These are phyloP conservation scores for Theristicus caerulescens DNA, from an alignment of 2,113 vertebrate genomes.

Conservation along the genomic window DNA sequence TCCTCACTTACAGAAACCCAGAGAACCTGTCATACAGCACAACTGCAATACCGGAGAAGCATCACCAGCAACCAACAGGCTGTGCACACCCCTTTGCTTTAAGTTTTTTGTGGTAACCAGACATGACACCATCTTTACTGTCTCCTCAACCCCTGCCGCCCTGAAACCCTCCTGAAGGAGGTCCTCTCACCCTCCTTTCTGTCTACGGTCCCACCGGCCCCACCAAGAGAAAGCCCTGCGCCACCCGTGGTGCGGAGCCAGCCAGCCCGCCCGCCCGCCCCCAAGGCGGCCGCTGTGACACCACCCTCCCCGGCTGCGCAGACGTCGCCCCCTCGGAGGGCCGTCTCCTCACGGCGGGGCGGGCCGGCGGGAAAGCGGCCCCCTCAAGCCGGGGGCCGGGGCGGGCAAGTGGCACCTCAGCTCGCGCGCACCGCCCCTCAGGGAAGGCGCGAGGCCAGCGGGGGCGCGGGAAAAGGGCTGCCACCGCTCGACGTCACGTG, in stretches of 20 bases:
- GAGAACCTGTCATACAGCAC: accelerated
- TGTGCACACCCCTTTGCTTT: accelerated
- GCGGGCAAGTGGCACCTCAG: too few species aligned
- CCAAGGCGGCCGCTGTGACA: neutral
- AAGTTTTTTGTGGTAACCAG: neutral
- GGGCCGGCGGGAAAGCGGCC: neutral
- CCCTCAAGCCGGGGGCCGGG: too few species aligned
- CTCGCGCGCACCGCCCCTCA: too few species aligned
- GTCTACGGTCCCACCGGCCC: neutral
- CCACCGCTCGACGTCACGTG: too few species aligned
- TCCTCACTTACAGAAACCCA: too few species aligned
- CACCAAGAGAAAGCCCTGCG: neutral
- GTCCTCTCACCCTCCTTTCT: neutral
- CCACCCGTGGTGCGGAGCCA: neutral
- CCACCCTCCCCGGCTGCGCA: too few species aligned
- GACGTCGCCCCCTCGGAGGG: accelerated
- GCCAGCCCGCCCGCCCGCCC: too few species aligned
- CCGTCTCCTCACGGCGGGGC: neutral
- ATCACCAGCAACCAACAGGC: neutral
- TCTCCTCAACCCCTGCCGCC: accelerated
- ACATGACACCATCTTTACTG: accelerated
- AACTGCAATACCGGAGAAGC: too few species aligned
- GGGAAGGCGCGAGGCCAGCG: neutral
- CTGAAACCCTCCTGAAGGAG: accelerated
- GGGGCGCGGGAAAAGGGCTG: accelerated